phyloP scores from a whole-genome alignment of 2,888 invertebrate species.

The Epirrita christyi region DNA sequence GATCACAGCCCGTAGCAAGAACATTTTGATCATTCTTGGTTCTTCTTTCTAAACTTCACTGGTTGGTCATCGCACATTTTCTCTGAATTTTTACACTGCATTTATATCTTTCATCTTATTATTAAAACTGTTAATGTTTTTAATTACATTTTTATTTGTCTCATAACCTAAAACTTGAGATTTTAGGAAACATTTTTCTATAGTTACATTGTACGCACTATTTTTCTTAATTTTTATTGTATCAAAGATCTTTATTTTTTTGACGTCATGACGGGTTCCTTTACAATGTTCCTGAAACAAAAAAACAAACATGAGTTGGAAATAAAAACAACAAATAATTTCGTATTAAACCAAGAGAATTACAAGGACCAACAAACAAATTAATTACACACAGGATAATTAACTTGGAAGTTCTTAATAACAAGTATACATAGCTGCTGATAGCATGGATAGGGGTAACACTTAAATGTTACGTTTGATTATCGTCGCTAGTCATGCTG shows the following conservation, averaged over 20 bases:
- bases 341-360: too few species aligned
- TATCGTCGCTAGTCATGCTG: too few species aligned
- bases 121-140: conserved; percentile 9
- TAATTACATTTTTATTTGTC: conserved; percentile 14
- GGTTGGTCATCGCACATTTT: conserved; percentile 31
- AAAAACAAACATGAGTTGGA: not conserved
- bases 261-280: not conserved
- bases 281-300: conserved; percentile 20
- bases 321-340: too few species aligned
- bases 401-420: too few species aligned
- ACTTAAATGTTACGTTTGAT: too few species aligned
- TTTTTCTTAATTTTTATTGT: not conserved
- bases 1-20: conserved; percentile 54
- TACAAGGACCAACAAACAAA: too few species aligned
- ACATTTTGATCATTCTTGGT: conserved; percentile 63
- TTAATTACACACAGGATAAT: too few species aligned
- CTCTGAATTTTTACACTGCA: conserved; percentile 21
- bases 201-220: too few species aligned
- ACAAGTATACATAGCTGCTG: too few species aligned
- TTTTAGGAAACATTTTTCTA: too few species aligned
- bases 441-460: too few species aligned
- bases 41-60: conserved; percentile 34
- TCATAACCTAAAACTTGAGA: too few species aligned
- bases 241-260: not conserved
- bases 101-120: conserved; percentile 24